phyloP scores from a whole-genome alignment of 92 coral and sea anemone species.

The Porites cylindrica region DNA sequence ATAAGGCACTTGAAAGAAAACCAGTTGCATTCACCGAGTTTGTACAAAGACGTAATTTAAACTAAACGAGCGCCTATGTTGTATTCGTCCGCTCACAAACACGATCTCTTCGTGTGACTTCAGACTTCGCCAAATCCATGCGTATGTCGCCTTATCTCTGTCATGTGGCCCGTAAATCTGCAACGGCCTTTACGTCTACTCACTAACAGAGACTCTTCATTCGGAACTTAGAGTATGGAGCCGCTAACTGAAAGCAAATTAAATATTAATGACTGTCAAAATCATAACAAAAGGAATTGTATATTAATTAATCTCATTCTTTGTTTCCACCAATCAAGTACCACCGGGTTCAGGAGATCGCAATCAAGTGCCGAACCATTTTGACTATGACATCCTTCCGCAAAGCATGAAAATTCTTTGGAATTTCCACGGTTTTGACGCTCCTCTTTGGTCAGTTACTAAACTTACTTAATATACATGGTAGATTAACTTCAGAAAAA shows the following conservation, averaged over 20 bases:
- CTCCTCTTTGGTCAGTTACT: too few species aligned
- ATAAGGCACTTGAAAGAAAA: too few species aligned
- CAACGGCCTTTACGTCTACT: neutral
- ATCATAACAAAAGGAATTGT: conserved; percentile 23
- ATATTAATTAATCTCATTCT: conserved; percentile 9
- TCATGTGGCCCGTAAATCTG: neutral
- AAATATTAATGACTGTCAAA: conserved; percentile 30
- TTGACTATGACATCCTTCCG: neutral
- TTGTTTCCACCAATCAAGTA: conserved; percentile 20
- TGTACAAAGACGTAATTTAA: too few species aligned
- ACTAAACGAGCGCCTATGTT: too few species aligned
- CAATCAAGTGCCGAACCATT: neutral
- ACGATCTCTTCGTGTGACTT: neutral
- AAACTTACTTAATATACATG: too few species aligned
- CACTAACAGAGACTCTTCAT: conserved; percentile 7
- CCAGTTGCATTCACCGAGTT: too few species aligned
- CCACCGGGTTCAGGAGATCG: neutral
- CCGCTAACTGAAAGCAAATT: neutral
- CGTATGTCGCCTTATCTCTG: neutral
- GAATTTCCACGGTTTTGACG: too few species aligned
- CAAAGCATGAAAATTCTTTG: neutral
- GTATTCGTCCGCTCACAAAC: too few species aligned
- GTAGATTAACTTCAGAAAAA: too few species aligned
- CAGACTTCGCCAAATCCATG: neutral
- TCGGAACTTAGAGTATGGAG: conserved; percentile 1